Conservation (phyloP, 2,113 vertebrate genomes). For the Sakesphorus luctuosus region DNA sequence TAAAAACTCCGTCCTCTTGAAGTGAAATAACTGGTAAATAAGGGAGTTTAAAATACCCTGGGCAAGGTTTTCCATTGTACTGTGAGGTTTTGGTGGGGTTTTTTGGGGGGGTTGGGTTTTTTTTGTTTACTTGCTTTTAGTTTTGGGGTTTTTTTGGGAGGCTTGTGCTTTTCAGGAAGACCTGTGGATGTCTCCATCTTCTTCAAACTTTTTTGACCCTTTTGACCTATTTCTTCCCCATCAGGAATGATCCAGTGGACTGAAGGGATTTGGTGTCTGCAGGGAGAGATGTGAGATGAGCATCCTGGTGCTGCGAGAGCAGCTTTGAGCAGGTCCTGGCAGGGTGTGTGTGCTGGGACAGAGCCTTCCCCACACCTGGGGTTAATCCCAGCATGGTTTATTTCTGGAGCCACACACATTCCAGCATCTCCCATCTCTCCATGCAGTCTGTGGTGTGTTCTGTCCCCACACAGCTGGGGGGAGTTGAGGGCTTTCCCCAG, state of each 20-base stretch:
- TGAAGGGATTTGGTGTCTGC: not conserved
- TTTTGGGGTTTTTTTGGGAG: not conserved
- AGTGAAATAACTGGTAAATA: not conserved
- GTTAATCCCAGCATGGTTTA: not conserved
- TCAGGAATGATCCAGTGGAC: accelerated
- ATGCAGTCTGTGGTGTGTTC: not conserved
- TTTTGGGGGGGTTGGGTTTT: not conserved
- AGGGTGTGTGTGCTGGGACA: not conserved
- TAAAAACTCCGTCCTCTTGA: not conserved
- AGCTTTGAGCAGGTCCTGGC: not conserved
- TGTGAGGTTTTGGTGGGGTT: not conserved
- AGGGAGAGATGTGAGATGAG: not conserved
- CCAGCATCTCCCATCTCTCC: not conserved
- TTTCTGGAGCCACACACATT: not conserved
- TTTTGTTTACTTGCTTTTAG: no score
- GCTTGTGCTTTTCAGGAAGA: not conserved
- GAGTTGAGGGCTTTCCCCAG: not conserved
- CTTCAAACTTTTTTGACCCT: not conserved
- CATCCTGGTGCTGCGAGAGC: not conserved
- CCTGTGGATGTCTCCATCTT: not conserved
- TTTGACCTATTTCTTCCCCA: not conserved
- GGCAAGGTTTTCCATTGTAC: not conserved
- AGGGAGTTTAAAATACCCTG: not conserved
- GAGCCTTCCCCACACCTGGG: not conserved
- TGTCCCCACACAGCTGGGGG: accelerated